phyloP scores from a whole-genome alignment of 2,888 invertebrate genomes.

The Melanargia galathea region DNA sequence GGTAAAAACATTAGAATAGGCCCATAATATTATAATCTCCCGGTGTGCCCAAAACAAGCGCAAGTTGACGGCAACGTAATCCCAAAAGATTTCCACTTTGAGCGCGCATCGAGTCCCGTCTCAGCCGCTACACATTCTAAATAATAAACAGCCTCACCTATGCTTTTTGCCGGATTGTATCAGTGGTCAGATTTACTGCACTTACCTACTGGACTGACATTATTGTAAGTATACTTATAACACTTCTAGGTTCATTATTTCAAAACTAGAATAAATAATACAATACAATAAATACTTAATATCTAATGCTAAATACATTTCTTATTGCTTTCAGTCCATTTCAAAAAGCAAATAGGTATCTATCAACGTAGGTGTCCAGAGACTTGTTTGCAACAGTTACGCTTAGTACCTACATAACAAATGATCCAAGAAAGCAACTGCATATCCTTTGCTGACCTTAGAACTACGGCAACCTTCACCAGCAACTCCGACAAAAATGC shows the following conservation, averaged over 20 bases:
- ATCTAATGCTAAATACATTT: too few relatives aligned
- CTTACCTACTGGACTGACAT: neutral
- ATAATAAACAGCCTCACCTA: conserved; percentile 76
- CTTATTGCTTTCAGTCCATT: neutral
- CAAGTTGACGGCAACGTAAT: conserved; percentile 77
- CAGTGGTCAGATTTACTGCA: neutral
- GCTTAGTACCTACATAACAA: conserved; percentile 44
- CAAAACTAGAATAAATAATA: too few relatives aligned
- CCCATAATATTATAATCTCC: neutral
- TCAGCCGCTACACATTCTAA: conserved; percentile 78
- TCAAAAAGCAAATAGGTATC: conserved; percentile 17
- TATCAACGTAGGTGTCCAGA: conserved; percentile 36
- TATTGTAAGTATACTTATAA: too few relatives aligned
- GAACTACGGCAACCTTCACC: conserved; percentile 30
- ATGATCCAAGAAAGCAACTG: conserved; percentile 50
- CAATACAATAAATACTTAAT: too few relatives aligned
- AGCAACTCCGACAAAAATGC: conserved; percentile 15
- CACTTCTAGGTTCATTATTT: too few relatives aligned
- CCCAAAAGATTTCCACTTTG: conserved; percentile 83
- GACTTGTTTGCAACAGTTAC: conserved; percentile 36
- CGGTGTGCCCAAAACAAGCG: conserved; percentile 49
- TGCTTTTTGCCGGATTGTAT: conserved; percentile 27
- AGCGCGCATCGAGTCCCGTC: conserved; percentile 80
- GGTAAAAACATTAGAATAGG: too few relatives aligned
- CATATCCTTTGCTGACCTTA: conserved; percentile 54